phyloP scores from a whole-genome alignment of 2,888 invertebrate species.

The Listrodromus nycthemerus region DNA sequence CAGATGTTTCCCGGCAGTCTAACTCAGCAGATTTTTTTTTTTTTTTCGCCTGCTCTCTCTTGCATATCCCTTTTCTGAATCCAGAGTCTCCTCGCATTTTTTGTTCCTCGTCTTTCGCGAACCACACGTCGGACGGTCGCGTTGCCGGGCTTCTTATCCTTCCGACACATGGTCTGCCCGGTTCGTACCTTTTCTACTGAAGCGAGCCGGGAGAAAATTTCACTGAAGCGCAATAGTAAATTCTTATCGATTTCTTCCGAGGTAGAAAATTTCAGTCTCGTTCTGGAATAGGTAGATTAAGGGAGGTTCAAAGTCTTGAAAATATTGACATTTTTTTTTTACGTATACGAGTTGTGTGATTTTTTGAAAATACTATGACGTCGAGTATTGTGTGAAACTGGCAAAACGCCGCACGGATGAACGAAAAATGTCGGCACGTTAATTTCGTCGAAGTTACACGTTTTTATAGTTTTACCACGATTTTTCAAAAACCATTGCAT shows the following conservation, averaged over 20 bases:
- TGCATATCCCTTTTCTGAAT: slow-evolving; percentile 21
- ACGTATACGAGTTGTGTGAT: not conserved
- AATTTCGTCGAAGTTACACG: not conserved
- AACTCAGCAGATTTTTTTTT: slow-evolving; percentile 22
- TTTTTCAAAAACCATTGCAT: not conserved
- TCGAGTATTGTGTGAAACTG: not conserved
- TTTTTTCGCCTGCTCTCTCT: slow-evolving; percentile 1
- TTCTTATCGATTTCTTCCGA: not conserved
- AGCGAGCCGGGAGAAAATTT: not conserved
- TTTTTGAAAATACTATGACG: not conserved
- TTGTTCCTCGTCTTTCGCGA: not conserved
- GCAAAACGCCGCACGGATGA: not conserved
- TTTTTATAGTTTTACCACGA: not conserved
- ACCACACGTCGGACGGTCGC: not conserved
- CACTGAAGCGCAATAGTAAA: not conserved
- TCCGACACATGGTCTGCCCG: not conserved
- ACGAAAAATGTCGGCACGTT: not conserved
- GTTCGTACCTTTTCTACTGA: not conserved
- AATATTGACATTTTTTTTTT: not conserved
- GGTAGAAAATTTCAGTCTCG: not conserved
- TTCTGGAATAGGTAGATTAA: not conserved
- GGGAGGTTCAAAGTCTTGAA: not conserved
- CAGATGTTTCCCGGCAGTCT: slow-evolving; percentile 57
- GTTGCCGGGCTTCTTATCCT: slow-evolving; percentile 7
- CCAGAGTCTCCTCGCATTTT: not conserved